Percentiles rank a stretch among this genome's conserved stretches.
phyloP scores from a whole-genome alignment of 2,888 invertebrate genomes.

The Agrochola litura region DNA sequence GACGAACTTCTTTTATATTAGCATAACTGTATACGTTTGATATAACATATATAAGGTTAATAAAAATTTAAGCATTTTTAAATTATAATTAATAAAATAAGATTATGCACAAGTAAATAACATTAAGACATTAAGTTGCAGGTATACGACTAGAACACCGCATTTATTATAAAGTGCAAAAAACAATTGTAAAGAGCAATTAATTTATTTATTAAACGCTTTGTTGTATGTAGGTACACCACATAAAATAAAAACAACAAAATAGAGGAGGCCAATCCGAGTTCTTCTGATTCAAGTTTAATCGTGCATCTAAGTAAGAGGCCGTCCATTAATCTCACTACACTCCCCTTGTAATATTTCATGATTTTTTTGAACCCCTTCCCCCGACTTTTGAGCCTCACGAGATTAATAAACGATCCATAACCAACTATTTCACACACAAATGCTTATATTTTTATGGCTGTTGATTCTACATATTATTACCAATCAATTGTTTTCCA shows the following conservation, averaged over 20 bases:
- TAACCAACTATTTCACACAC: neutral
- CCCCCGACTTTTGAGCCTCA: too few species aligned
- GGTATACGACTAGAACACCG: too few species aligned
- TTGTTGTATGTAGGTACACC: too few species aligned
- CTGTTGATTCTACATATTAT: neutral
- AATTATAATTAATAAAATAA: neutral
- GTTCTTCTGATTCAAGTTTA: neutral
- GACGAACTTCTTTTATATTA: neutral
- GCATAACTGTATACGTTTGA: neutral
- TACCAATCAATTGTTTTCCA: neutral
- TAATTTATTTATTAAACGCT: too few species aligned
- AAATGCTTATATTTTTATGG: neutral
- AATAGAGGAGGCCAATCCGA: neutral
- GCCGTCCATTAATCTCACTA: too few species aligned
- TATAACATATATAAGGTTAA: neutral
- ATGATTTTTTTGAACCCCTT: too few species aligned
- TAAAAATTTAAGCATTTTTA: too few species aligned
- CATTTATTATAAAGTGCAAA: too few species aligned
- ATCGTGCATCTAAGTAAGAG: neutral
- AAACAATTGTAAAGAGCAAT: too few species aligned
- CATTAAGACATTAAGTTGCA: too few species aligned
- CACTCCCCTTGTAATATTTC: too few species aligned
- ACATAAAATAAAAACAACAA: neutral
- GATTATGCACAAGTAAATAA: neutral
- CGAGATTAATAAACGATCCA: too few species aligned